Percentiles rank a stretch among this genome's conserved stretches.
Evolutionary conservation across 2,888 invertebrate species (phyloP).

Genomic region (Hartigia nigra): DNA sequence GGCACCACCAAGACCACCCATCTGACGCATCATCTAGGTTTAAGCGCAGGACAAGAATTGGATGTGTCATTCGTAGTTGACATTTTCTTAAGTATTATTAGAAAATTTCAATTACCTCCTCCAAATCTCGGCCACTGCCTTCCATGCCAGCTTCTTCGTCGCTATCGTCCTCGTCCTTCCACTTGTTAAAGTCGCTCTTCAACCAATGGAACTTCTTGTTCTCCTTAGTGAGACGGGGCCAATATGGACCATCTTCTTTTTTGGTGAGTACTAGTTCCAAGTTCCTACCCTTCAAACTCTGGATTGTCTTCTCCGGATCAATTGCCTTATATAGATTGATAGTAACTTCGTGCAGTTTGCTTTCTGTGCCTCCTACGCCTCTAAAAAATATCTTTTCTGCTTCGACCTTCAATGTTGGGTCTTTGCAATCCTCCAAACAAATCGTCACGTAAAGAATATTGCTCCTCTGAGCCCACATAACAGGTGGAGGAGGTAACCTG

Average conservation of each 20-base stretch:
- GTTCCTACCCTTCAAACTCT: constrained; percentile 79
- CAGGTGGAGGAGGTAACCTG: constrained; percentile 80
- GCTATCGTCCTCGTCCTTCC: constrained; percentile 96
- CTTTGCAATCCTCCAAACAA: constrained; percentile 89
- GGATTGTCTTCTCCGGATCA: constrained; percentile 80
- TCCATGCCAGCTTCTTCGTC: constrained; percentile 75
- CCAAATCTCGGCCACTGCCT: constrained; percentile 69
- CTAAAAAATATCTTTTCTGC: constrained; percentile 78
- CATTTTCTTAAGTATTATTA: background rate
- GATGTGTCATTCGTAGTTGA: background rate
- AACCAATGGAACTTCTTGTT: constrained; percentile 94
- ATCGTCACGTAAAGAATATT: constrained; percentile 87
- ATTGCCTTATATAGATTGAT: constrained; percentile 87
- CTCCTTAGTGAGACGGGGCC: constrained; percentile 89
- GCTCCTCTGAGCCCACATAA: constrained; percentile 94
- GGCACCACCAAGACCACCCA: constrained; percentile 73
- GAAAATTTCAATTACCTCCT: constrained; percentile 65
- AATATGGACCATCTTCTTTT: constrained; percentile 79
- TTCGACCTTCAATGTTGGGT: constrained; percentile 81
- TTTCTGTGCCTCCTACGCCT: constrained; percentile 86
- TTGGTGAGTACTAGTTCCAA: constrained; percentile 81
- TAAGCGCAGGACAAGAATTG: background rate
- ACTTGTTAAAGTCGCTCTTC: constrained; percentile 97
- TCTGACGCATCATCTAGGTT: constrained; percentile 75
- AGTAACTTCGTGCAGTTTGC: constrained; percentile 87